These are phyloP conservation scores for Oostethus manadensis DNA, from an alignment of 2,113 vertebrate species.

Conservation along the genomic window DNA sequence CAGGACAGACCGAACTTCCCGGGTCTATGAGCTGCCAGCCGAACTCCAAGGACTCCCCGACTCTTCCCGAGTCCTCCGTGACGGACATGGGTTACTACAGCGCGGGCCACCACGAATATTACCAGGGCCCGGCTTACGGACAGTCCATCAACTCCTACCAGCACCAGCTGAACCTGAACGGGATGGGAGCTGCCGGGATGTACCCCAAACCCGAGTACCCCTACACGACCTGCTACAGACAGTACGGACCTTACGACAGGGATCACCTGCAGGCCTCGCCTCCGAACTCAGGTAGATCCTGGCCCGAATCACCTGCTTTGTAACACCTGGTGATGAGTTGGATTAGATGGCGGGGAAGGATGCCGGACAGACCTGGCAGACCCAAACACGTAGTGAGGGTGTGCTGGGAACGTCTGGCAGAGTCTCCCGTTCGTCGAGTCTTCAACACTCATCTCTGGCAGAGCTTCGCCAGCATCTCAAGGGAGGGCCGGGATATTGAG, in stretches of 20 bases:
- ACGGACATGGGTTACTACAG: conserved; percentile 97
- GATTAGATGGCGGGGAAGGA: no score
- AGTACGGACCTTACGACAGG: conserved; percentile 86
- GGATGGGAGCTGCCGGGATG: conserved; percentile 78
- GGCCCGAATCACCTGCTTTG: no score
- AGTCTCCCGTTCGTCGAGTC: no score
- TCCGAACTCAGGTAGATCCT: conserved; percentile 89
- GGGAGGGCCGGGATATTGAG: no score
- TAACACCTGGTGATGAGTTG: no score
- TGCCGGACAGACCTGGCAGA: no score
- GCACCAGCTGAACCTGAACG: conserved; percentile 91
- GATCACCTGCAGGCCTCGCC: conserved; percentile 87
- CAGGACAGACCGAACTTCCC: conserved; percentile 85
- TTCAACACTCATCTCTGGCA: no score
- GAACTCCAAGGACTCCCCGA: conserved; percentile 93
- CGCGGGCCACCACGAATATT: conserved; percentile 85
- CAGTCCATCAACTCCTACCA: conserved; percentile 85
- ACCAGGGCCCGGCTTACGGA: conserved; percentile 79
- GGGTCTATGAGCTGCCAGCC: conserved; percentile 93
- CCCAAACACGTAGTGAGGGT: no score
- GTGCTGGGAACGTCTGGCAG: no score
- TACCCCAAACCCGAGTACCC: conserved; percentile 93
- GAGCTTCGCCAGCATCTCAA: no score
- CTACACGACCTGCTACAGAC: conserved; percentile 86
- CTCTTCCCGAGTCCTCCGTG: conserved; percentile 90